phyloP scores from a whole-genome alignment of 2,797 vertebrate species.

The Spea hammondii region DNA sequence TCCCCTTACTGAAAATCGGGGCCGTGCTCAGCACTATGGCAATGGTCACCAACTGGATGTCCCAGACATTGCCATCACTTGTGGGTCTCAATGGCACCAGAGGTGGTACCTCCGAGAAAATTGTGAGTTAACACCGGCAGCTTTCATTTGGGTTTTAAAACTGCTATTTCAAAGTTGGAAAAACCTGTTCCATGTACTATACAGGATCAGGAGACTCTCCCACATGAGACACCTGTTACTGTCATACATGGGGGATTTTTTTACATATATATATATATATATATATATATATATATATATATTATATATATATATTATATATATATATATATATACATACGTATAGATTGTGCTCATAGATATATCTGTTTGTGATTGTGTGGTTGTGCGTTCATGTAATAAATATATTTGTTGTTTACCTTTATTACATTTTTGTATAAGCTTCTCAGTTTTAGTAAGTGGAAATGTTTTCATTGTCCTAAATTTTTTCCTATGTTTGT shows the following conservation, averaged over 20 bases:
- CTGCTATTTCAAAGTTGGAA: constrained; percentile 17
- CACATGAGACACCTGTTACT: constrained; percentile 22
- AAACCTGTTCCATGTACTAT: not conserved
- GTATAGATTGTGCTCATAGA: not conserved
- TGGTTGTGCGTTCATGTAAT: too few species aligned
- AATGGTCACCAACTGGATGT: constrained; percentile 98
- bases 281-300: not conserved
- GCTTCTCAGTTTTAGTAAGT: too few species aligned
- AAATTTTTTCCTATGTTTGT: too few species aligned
- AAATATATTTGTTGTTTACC: too few species aligned
- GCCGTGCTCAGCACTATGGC: constrained; percentile 97
- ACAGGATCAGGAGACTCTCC: not conserved
- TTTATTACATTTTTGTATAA: too few species aligned
- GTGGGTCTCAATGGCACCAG: constrained; percentile 90
- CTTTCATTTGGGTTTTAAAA: constrained; percentile 1
- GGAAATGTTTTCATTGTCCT: too few species aligned
- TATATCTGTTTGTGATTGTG: too few species aligned
- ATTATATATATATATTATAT: not conserved
- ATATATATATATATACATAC: not conserved
- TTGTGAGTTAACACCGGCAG: constrained; percentile 75
- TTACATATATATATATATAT: not conserved
- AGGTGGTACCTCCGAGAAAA: constrained; percentile 84
- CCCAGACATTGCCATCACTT: constrained; percentile 88
- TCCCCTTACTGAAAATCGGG: constrained; percentile 92
- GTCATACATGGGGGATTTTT: not conserved